Evolutionary conservation across 2,797 vertebrate genomes (phyloP), one percentile per base, ranked within the genome.

Genomic region (Amphiprion clarkii): DNA sequence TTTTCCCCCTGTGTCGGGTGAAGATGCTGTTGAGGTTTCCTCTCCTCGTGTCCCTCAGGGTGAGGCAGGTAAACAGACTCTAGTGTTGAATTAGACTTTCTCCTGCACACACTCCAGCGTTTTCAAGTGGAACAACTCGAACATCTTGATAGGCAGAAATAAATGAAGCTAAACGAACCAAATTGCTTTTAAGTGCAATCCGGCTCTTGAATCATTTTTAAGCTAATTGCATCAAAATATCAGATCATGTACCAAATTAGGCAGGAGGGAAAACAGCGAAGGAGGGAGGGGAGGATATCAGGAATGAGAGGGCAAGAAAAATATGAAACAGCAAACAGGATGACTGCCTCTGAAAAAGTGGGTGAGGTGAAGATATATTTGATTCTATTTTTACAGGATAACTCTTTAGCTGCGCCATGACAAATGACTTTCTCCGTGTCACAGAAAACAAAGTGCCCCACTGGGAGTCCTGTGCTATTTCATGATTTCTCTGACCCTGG

Each of bases 311-410:
- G 39, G 52, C 31, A 31, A 36, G 19, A 49, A 6, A 67, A 78
- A 70, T 67, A 48, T 54, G 44, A 81, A 54, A 63, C 10, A 0
- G 60, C 76, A 81, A 79, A 77, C 70, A 53, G 60, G 62, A 63
- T 73, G 78, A 63, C 69, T 63, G 68, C 59, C 67, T 67, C 14
- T 65, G 76, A 74, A 49, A 66, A 72, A 76, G 40, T 62, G 66
- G 71, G 52, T 74, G 73, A 85, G 71, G 82, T 66, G 78, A 70
- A 82, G 82, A 91, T 88, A 33, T 76, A 90, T 90, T 68, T 79
- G 83, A 63, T 84, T 78, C 85, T 83, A 83, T 89, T 93, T 92
- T 90, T 88, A 87, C 71, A 74, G 74, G 74, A 82, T 77, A 83
- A 84, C 88, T 89, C 86, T 84, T 87, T 81, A 87, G 83, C 61